A percentile compares a stretch with the other conserved stretches of the same genome.
Conservation (phyloP, 2,113 vertebrate species). For the Rhineura floridana region DNA sequence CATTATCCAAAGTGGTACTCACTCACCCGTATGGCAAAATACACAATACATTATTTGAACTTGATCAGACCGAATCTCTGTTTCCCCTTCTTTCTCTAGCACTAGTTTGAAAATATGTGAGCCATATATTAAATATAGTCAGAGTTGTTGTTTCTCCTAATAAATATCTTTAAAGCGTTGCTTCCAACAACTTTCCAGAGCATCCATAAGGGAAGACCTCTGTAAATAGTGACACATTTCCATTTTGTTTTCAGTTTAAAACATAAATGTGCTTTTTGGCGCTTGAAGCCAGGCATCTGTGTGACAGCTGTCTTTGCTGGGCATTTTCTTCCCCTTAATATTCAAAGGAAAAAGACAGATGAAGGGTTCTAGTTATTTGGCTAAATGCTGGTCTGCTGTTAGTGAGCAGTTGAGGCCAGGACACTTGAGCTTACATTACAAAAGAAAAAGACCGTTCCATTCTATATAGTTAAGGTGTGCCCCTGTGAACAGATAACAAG, state of each 20-base stretch:
- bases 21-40: background rate
- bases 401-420: background rate
- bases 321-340: background rate
- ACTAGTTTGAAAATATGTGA: background rate
- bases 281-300: constrained; percentile 9
- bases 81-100: no score
- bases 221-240: constrained; percentile 14
- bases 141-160: background rate
- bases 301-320: background rate
- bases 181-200: background rate
- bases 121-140: background rate
- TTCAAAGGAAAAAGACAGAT: background rate
- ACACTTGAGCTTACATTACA: background rate
- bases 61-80: constrained; percentile 2
- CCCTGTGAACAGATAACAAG: background rate
- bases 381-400: background rate
- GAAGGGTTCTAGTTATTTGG: background rate
- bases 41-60: constrained; percentile 2
- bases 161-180: constrained; percentile 4
- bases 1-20: constrained; percentile 1
- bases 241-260: background rate
- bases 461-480: background rate
- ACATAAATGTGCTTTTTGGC: background rate
- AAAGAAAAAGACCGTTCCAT: background rate
- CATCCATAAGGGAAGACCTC: background rate